Base-by-base conservation (phyloP, 2,797 vertebrate genomes). In the Microctenopoma stevenorrisi region DNA sequence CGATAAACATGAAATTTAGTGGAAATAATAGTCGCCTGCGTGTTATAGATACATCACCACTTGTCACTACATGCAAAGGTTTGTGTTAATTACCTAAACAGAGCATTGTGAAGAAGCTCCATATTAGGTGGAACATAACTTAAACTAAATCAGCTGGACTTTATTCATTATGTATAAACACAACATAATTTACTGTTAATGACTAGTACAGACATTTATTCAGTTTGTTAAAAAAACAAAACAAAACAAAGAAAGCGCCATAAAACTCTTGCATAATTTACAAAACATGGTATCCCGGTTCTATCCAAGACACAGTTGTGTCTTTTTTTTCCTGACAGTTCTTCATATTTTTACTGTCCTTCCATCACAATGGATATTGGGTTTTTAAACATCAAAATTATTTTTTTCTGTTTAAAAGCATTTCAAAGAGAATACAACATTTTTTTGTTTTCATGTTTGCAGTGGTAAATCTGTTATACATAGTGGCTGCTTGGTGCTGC, bases 91-190 rank as follows among this genome's bases (percentile, higher is more conserved):
- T 68, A 86, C 82, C 83, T 74, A 63, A 82, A 90, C 77, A 80
- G 79, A 85, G 72, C 74, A 78, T 66, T 71, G 65, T 79, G 79
- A 81, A 83, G 62, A 83, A 86, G 72, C 67, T 72, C 64, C 70
- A 84, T 43, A 62, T 42, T 52, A 72, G 54, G 25, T 78, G 49
- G 40, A 83, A 82, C 22, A 16, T 25, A 78, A 83, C 44, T 57
- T 40, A 5, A 67, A 64, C 59, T 72, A 83, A 89, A 89, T 64
- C 83, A 79, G 88, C 86, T 94, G 94, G 85, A 64, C 95, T 98
- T 97, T 97, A 98, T 99, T 98, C 87, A 94, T 96, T 95, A 96
- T 97, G 96, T 96, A 97, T 95, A 97, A 98, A 98, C 96, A 98
- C 96, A 98, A 97, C 96, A 97, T 97, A 96, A 98, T 97, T 97